These are phyloP conservation scores for Hydrozoanthus gracilis DNA, from an alignment of 92 coral and sea anemone species.

Conservation along the genomic window DNA sequence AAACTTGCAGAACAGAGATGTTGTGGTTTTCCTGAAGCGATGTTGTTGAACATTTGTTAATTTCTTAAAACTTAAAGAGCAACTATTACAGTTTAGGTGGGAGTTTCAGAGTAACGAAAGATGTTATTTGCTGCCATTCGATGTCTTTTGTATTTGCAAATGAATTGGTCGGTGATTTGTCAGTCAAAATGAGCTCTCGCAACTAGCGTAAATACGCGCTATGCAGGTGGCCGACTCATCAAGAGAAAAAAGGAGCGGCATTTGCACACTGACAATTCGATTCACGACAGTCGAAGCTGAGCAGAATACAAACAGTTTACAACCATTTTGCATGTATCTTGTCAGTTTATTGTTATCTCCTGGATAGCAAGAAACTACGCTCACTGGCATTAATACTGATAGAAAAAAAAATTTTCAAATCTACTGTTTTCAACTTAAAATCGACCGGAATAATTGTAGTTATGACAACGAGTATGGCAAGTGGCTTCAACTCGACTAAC, in stretches of 20 bases:
- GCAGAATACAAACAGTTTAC: neutral
- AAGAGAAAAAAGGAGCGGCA: neutral
- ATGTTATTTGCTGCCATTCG: neutral
- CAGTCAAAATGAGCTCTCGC: neutral
- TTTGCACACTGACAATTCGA: neutral
- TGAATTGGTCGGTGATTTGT: conserved; percentile 4
- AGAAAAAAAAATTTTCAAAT: neutral
- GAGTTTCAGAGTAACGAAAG: neutral
- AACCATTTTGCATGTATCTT: neutral
- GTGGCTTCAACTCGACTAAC: conserved; percentile 6
- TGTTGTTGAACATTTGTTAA: neutral
- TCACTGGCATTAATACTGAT: neutral
- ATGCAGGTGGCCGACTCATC: conserved; percentile 18
- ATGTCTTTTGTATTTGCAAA: neutral
- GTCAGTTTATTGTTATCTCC: neutral
- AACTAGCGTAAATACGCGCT: conserved; percentile 1
- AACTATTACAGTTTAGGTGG: neutral
- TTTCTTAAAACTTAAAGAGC: neutral
- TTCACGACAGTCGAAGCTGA: neutral
- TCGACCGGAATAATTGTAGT: conserved; percentile 3
- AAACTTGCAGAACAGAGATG: neutral
- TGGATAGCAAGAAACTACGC: neutral
- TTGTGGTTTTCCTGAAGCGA: conserved; percentile 17
- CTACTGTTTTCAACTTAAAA: neutral
- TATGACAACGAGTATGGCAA: conserved; percentile 5